phyloP scores from a whole-genome alignment of 2,113 vertebrate species.

The Tylochromis polylepis region DNA sequence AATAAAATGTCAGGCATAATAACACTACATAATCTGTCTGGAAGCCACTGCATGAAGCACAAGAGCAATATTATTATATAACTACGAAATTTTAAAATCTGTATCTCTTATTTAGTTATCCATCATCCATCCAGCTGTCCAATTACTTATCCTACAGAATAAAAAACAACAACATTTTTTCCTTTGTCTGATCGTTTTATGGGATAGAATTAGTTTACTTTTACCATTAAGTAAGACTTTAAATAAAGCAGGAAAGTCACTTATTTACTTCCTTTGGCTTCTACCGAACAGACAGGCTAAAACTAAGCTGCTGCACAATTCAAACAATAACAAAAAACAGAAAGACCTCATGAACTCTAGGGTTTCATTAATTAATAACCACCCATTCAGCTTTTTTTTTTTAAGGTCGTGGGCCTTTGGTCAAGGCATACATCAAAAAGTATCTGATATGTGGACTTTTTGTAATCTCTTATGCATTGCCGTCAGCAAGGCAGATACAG shows the following conservation, averaged over 20 bases:
- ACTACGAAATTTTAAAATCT: neutral
- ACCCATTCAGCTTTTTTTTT: neutral
- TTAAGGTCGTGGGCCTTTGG: slow-evolving; percentile 7
- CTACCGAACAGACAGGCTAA: neutral
- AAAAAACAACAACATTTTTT: neutral
- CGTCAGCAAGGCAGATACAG: slow-evolving; percentile 40
- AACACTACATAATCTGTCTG: neutral
- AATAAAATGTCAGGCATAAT: neutral
- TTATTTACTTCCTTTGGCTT: neutral
- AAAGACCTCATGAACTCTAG: neutral
- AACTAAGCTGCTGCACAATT: neutral
- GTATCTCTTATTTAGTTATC: neutral
- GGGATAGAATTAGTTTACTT: neutral
- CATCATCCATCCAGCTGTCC: neutral
- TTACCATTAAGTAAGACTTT: neutral
- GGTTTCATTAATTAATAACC: slow-evolving; percentile 20
- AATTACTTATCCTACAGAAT: neutral
- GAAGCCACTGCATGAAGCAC: neutral
- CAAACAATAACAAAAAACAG: slow-evolving; percentile 17
- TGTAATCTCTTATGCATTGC: slow-evolving; percentile 26
- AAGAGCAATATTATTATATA: neutral
- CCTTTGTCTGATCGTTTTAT: neutral
- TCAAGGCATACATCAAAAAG: slow-evolving; percentile 32
- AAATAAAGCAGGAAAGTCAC: neutral
- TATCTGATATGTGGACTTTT: slow-evolving; percentile 18